Conservation (phyloP, 2,797 vertebrate species). For the Siniperca undulata region DNA sequence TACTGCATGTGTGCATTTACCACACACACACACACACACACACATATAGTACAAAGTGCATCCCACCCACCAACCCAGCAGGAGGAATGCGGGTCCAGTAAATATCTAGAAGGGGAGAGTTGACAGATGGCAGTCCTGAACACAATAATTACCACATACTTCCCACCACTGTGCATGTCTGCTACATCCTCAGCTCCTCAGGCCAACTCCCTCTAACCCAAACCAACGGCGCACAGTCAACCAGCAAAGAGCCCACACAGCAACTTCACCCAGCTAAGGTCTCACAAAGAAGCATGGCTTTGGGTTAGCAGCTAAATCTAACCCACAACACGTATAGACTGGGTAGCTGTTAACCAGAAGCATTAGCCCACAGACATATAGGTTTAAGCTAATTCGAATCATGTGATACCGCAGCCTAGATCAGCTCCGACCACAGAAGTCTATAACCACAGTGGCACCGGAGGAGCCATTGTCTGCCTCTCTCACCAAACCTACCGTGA, state of each 20-base stretch:
- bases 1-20: slow-evolving; percentile 55
- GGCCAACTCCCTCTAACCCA: slow-evolving; percentile 72
- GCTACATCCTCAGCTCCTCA: slow-evolving; percentile 74
- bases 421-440: slow-evolving; percentile 60
- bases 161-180: slow-evolving; percentile 83
- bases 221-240: slow-evolving; percentile 57
- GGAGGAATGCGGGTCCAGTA: slow-evolving; percentile 83
- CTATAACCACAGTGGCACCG: slow-evolving; percentile 66
- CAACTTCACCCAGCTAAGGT: slow-evolving; percentile 60
- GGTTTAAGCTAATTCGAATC: slow-evolving; percentile 68
- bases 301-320: slow-evolving; percentile 55
- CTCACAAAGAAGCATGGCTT: slow-evolving; percentile 57
- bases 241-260: slow-evolving; percentile 66
- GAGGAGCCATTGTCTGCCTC: slow-evolving; percentile 73
- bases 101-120: slow-evolving; percentile 83
- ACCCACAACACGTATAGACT: slow-evolving; percentile 45
- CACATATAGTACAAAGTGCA: slow-evolving; percentile 64
- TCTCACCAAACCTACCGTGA: slow-evolving; percentile 77
- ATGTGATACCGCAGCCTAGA: slow-evolving; percentile 58
- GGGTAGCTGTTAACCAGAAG: slow-evolving; percentile 62
- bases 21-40: slow-evolving; percentile 31
- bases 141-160: slow-evolving; percentile 88
- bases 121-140: slow-evolving; percentile 85
- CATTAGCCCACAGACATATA: slow-evolving; percentile 65
- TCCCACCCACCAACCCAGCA: slow-evolving; percentile 76